Percentiles rank a stretch among this genome's conserved stretches.
Evolutionary conservation across 2,113 vertebrate genomes (phyloP).

Genomic region (Sphaerodactylus townsendi): DNA sequence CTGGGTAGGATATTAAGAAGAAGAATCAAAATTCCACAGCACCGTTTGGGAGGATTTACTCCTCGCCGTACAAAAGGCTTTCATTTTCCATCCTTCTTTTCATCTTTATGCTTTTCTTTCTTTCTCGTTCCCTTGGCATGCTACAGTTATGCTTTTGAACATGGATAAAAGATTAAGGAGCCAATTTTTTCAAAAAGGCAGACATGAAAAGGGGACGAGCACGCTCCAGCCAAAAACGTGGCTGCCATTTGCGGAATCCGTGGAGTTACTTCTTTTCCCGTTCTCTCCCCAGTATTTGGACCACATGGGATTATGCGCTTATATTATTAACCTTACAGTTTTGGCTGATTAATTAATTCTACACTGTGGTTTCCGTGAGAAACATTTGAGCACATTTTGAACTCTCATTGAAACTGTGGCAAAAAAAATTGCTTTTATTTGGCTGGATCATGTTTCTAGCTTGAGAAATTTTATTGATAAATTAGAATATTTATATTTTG

Average conservation of each 20-base stretch:
- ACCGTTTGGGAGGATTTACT: background rate
- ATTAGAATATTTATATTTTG: no score
- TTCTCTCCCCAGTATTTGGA: background rate
- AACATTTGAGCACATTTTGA: background rate
- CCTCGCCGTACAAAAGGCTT: background rate
- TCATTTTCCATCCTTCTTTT: background rate
- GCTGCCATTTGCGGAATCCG: background rate
- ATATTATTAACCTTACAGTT: background rate
- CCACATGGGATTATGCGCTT: background rate
- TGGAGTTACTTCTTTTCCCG: no score
- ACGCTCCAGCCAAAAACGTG: background rate
- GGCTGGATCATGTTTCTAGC: background rate
- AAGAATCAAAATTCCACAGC: constrained; percentile 27
- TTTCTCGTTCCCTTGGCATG: background rate
- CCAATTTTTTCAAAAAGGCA: background rate
- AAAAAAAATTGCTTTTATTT: background rate
- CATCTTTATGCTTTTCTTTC: background rate
- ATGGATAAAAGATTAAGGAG: constrained; percentile 3
- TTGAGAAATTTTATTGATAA: background rate
- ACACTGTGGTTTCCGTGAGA: background rate
- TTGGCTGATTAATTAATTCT: background rate
- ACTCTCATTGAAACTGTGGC: background rate
- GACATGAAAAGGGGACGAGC: background rate
- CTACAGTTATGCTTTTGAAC: background rate
- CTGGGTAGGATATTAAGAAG: constrained; percentile 11